Percentiles rank a stretch among this genome's conserved stretches.
These are phyloP conservation scores for Typhlichthys eigenmanni DNA, from an alignment of 2,797 vertebrate genomes.

Conservation along the genomic window DNA sequence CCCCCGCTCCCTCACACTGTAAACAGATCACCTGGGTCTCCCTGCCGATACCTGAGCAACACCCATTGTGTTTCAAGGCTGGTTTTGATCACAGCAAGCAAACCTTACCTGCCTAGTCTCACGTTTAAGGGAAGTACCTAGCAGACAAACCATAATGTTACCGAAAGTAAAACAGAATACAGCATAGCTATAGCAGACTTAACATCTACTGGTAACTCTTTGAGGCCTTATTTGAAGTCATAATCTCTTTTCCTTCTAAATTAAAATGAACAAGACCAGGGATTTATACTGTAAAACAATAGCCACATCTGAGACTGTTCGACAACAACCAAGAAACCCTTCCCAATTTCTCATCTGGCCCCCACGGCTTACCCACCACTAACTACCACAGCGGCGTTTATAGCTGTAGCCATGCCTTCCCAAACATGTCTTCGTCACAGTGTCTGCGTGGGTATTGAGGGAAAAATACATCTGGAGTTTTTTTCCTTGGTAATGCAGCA, in stretches of 20 bases:
- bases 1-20: constrained; percentile 12
- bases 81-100: constrained; percentile 2
- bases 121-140: neutral
- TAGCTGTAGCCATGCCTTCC: constrained; percentile 53
- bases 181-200: neutral
- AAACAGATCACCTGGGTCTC: constrained; percentile 1
- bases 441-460: constrained; percentile 1
- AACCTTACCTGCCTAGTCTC: neutral
- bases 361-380: constrained; percentile 20
- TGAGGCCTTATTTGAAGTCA: constrained; percentile 16
- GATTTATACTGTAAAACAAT: constrained; percentile 53
- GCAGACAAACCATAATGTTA: neutral
- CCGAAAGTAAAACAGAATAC: constrained; percentile 1
- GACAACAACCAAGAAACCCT: constrained; percentile 41
- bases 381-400: constrained; percentile 67
- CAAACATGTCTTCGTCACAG: constrained; percentile 44
- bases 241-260: constrained; percentile 31
- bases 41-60: neutral
- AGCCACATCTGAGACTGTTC: constrained; percentile 66
- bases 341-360: constrained; percentile 9
- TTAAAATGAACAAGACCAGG: constrained; percentile 55
- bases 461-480: neutral
- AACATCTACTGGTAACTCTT: constrained; percentile 5
- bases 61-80: neutral
- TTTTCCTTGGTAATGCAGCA: constrained; percentile 12